phyloP scores from a whole-genome alignment of 2,888 invertebrate genomes.

The Pheosia gnoma region DNA sequence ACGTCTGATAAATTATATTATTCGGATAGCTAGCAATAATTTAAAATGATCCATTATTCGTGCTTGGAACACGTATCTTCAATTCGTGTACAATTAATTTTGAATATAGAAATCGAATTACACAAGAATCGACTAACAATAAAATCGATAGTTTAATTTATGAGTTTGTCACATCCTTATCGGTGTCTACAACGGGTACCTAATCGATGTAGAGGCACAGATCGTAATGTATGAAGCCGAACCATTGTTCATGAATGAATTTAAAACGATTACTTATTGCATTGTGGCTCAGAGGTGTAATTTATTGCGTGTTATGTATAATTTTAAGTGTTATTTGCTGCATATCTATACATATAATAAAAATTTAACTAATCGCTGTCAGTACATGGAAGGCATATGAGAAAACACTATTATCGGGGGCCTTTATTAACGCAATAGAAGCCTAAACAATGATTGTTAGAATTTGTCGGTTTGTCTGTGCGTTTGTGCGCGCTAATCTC shows the following conservation, averaged over 20 bases:
- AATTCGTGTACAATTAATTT: slow-evolving; percentile 30
- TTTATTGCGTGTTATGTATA: slow-evolving; percentile 22
- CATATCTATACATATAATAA: no score
- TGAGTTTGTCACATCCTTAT: slow-evolving; percentile 53
- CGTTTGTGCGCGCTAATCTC: no score
- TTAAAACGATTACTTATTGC: slow-evolving; percentile 46
- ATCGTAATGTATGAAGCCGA: slow-evolving; percentile 43
- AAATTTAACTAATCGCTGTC: no score
- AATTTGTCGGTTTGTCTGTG: no score
- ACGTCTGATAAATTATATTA: slow-evolving; percentile 28
- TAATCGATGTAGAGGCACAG: slow-evolving; percentile 48
- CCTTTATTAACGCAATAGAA: no score
- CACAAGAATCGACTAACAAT: slow-evolving; percentile 31
- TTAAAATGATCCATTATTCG: slow-evolving; percentile 29
- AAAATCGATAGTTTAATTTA: slow-evolving; percentile 55
- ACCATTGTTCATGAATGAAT: slow-evolving; percentile 41
- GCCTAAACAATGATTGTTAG: no score
- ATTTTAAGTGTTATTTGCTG: no score
- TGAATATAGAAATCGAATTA: slow-evolving; percentile 27
- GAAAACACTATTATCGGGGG: no score
- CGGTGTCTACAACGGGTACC: slow-evolving; percentile 40
- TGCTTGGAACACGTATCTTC: slow-evolving; percentile 12
- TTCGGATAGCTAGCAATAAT: slow-evolving; percentile 17
- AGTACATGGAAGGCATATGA: no score
- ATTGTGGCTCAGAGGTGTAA: slow-evolving; percentile 34